A percentile compares a stretch with the other conserved stretches of the same genome.
Conservation (phyloP, 2,113 vertebrate genomes). For the Columba livia region DNA sequence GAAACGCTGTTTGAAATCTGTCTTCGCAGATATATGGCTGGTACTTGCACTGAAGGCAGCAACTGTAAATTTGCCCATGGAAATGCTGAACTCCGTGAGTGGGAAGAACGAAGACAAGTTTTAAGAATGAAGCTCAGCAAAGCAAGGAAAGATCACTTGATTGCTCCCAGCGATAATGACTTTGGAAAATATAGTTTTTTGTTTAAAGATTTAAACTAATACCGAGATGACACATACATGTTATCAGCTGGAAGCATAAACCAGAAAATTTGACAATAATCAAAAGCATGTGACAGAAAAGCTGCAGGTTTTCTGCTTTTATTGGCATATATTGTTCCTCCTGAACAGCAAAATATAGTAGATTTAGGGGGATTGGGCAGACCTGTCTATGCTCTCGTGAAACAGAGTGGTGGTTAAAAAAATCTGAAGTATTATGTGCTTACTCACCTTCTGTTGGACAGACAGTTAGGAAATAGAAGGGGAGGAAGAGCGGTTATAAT, state of each 20-base stretch:
- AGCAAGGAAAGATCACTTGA: constrained; percentile 96
- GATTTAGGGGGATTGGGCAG: constrained; percentile 73
- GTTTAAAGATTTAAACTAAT: constrained; percentile 98
- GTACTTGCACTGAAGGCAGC: constrained; percentile 87
- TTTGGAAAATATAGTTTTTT: constrained; percentile 99
- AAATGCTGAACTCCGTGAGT: constrained; percentile 90
- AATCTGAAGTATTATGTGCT: constrained; percentile 63
- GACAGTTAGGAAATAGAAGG: constrained; percentile 61
- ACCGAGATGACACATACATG: constrained; percentile 66
- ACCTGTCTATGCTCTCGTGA: constrained; percentile 69
- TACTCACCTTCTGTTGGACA: constrained; percentile 74
- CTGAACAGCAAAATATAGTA: constrained; percentile 78
- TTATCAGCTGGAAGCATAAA: constrained; percentile 77
- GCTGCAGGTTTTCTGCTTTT: constrained; percentile 79
- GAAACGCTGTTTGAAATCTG: not conserved
- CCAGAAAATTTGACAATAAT: constrained; percentile 75
- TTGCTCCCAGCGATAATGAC: constrained; percentile 98
- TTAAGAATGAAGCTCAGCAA: constrained; percentile 96
- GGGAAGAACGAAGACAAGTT: constrained; percentile 91
- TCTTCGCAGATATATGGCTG: constrained; percentile 83
- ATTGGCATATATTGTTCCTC: constrained; percentile 75
- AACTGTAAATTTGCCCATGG: constrained; percentile 93
- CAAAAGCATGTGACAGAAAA: constrained; percentile 76
- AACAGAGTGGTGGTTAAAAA: constrained; percentile 64
- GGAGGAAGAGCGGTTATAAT: constrained; percentile 43